phyloP scores from a whole-genome alignment of 2,113 vertebrate genomes.

The Hippocampus comes region DNA sequence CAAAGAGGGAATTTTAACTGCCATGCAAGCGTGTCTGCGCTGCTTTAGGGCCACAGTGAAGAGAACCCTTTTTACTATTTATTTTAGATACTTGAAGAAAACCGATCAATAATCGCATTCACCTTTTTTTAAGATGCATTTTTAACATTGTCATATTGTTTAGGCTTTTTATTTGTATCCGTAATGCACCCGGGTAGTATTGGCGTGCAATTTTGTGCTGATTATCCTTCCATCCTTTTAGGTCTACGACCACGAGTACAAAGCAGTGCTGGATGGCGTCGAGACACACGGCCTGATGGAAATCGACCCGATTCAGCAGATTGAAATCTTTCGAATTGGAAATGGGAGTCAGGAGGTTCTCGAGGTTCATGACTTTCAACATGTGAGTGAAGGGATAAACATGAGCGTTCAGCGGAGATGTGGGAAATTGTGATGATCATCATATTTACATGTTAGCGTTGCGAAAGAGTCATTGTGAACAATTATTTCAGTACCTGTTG shows the following conservation, averaged over 20 bases:
- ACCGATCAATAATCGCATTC: slow-evolving; percentile 5
- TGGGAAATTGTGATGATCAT: not conserved
- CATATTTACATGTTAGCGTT: slow-evolving; percentile 32
- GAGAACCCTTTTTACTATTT: slow-evolving; percentile 41
- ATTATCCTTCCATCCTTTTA: slow-evolving; percentile 56
- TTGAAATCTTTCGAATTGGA: slow-evolving; percentile 86
- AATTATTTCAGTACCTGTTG: not conserved
- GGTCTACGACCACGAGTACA: slow-evolving; percentile 87
- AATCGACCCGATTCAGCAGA: slow-evolving; percentile 79
- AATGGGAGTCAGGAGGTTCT: slow-evolving; percentile 86
- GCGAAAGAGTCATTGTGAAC: slow-evolving; percentile 19
- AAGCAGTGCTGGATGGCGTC: slow-evolving; percentile 79
- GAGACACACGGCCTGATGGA: slow-evolving; percentile 87
- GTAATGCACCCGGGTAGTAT: not conserved
- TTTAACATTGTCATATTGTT: not conserved
- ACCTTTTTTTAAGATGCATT: not conserved
- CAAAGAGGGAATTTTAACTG: slow-evolving; percentile 69
- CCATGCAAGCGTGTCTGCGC: slow-evolving; percentile 61
- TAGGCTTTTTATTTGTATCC: not conserved
- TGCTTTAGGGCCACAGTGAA: slow-evolving; percentile 50
- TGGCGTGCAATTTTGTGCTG: not conserved
- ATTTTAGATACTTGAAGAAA: slow-evolving; percentile 29
- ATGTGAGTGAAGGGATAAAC: slow-evolving; percentile 72
- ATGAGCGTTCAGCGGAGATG: not conserved
- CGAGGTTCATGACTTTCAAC: slow-evolving; percentile 95